Evolutionary conservation across 2,888 invertebrate species (phyloP).

Genomic region (Homarus gammarus): DNA sequence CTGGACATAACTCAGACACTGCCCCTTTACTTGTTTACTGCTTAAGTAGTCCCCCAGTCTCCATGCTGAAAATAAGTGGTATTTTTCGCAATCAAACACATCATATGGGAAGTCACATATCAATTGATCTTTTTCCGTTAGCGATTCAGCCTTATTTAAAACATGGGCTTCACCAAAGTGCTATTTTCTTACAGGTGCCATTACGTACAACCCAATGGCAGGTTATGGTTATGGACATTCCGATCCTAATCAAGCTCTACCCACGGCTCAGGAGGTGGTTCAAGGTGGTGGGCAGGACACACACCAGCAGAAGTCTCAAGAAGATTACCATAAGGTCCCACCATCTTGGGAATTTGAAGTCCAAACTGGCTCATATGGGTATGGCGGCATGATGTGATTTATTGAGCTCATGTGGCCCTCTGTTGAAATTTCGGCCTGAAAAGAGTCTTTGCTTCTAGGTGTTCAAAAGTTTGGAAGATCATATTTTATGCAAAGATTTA

Average conservation of each 20-base stretch:
- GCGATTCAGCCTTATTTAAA: too few relatives aligned
- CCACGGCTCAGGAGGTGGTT: constrained; percentile 66
- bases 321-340: constrained; percentile 40
- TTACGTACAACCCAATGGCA: constrained; percentile 68
- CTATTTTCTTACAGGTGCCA: constrained; percentile 56
- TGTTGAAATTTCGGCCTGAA: too few relatives aligned
- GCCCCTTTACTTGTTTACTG: too few relatives aligned
- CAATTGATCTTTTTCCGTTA: neutral
- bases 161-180: too few relatives aligned
- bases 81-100: too few relatives aligned
- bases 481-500: too few relatives aligned
- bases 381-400: neutral
- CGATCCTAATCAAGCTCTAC: constrained; percentile 45
- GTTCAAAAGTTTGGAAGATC: too few relatives aligned
- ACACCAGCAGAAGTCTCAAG: neutral
- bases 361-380: constrained; percentile 31
- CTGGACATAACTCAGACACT: too few relatives aligned
- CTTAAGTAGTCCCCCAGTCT: too few relatives aligned
- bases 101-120: neutral
- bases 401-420: too few relatives aligned
- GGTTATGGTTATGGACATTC: constrained; percentile 70
- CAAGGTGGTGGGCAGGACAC: constrained; percentile 13
- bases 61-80: too few relatives aligned
- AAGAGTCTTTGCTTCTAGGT: too few relatives aligned
- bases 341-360: constrained; percentile 42